Evolutionary conservation across 2,797 vertebrate genomes (phyloP).

Genomic region (Microtus agrestis): DNA sequence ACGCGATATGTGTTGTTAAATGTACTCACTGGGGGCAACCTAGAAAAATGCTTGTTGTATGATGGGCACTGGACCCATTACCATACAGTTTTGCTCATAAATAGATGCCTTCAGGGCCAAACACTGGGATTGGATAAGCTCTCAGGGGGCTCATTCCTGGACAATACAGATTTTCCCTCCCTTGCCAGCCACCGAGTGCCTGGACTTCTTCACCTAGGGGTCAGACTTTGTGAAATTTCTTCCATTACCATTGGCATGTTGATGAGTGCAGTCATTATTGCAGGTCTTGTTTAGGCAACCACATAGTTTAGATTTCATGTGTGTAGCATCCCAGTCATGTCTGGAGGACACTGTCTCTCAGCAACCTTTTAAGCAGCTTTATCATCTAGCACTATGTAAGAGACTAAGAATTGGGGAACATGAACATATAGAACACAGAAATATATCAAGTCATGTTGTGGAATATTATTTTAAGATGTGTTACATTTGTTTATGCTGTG

Average conservation of each 20-base stretch:
- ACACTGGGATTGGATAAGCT: background rate
- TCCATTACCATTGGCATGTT: too few relatives aligned
- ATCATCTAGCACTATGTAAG: background rate
- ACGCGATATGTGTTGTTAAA: background rate
- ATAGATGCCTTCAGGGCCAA: background rate
- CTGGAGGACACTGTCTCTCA: background rate
- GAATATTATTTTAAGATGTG: too few relatives aligned
- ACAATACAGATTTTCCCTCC: background rate
- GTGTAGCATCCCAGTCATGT: background rate
- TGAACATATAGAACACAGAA: background rate
- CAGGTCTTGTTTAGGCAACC: background rate
- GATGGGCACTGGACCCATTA: background rate
- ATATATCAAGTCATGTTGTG: background rate
- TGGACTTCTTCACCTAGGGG: background rate
- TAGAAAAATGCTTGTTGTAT: background rate
- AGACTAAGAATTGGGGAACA: background rate
- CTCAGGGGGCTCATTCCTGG: background rate
- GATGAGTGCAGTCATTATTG: background rate
- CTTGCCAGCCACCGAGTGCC: background rate
- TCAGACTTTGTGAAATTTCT: background rate
- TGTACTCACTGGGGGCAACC: background rate
- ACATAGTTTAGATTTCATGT: background rate
- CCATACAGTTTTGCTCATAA: background rate
- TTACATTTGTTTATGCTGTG: too few relatives aligned
- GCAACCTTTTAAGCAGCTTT: background rate